Conservation (phyloP, 2,113 vertebrate genomes). For the Istiophorus platypterus region DNA sequence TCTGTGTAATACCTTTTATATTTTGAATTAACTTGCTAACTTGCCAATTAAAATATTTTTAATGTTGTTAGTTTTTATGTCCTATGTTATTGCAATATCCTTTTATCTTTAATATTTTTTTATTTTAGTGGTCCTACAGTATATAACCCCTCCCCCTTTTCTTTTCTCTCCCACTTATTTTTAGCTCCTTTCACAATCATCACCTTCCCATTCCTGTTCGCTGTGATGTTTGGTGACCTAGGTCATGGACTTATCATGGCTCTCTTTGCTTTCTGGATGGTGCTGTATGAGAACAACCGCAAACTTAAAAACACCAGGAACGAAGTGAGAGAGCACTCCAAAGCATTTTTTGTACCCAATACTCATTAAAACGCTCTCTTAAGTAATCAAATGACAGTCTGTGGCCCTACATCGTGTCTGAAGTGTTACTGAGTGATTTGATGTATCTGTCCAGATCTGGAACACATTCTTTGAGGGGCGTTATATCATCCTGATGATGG, state of each 20-base stretch:
- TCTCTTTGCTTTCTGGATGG: constrained; percentile 91
- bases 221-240: constrained; percentile 97
- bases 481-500: constrained; percentile 97
- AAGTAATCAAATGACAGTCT: no score
- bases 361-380: not conserved
- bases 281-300: constrained; percentile 91
- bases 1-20: not conserved
- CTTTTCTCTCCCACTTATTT: not conserved
- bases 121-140: not conserved
- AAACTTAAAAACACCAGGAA: constrained; percentile 89
- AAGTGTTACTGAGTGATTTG: constrained; percentile 5
- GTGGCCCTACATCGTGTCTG: not conserved
- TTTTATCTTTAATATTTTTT: not conserved
- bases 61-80: not conserved
- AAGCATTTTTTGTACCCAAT: not conserved
- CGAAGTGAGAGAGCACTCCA: constrained; percentile 83
- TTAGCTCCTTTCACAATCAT: constrained; percentile 95
- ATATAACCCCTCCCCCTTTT: no score
- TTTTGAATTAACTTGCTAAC: no score
- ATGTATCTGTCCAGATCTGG: constrained; percentile 86
- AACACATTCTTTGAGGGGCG: constrained; percentile 95
- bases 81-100: not conserved
- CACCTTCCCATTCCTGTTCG: constrained; percentile 97
- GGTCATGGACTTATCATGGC: constrained; percentile 95
- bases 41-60: not conserved